Conservation (phyloP, 2,113 vertebrate species). For the Carassius carassius region DNA sequence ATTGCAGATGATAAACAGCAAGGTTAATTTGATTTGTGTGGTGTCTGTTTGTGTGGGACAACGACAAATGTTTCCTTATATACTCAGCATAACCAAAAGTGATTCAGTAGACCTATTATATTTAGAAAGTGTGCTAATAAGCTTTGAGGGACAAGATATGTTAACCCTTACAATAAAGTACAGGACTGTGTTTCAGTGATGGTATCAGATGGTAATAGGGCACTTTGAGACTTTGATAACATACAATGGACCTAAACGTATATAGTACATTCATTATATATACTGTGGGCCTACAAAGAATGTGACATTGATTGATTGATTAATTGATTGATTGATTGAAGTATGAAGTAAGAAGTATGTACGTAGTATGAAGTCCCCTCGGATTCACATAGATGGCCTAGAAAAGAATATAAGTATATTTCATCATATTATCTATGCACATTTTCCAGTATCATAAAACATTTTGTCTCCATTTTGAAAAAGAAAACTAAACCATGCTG, state of each 20-base stretch:
- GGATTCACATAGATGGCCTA: neutral
- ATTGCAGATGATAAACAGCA: neutral
- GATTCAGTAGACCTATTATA: neutral
- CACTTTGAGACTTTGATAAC: neutral
- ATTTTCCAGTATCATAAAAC: neutral
- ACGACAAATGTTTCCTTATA: conserved; percentile 2
- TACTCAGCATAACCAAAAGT: neutral
- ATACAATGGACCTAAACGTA: neutral
- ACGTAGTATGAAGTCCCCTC: neutral
- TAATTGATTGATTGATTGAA: too few species aligned
- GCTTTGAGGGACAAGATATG: conserved; percentile 14
- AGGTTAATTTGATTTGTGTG: conserved; percentile 11
- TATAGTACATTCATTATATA: too few species aligned
- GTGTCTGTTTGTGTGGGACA: neutral
- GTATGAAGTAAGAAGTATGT: too few species aligned
- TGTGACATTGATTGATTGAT: too few species aligned
- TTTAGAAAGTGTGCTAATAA: neutral
- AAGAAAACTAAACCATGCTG: too few species aligned
- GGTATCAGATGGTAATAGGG: neutral
- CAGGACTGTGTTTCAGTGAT: neutral
- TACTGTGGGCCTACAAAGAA: too few species aligned
- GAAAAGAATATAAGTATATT: neutral
- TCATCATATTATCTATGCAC: neutral
- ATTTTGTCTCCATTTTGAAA: too few species aligned
- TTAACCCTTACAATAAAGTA: neutral